Percentiles rank a stretch among this genome's conserved stretches.
These are phyloP conservation scores for Chloroclysta siterata DNA, from an alignment of 2,888 invertebrate genomes.

Conservation along the genomic window DNA sequence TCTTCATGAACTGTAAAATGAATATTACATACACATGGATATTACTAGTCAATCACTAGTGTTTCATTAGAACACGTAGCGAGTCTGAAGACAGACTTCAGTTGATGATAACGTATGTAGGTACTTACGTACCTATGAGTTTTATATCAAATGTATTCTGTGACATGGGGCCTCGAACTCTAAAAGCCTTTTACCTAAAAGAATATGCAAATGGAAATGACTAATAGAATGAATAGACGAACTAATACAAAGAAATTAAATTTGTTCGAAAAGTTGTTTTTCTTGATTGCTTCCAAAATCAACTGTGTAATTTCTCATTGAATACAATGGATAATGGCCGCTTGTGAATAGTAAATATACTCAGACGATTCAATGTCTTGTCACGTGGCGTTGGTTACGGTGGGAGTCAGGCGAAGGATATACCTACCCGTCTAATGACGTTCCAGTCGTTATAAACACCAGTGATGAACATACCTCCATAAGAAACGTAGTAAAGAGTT, in stretches of 20 bases:
- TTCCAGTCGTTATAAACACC: conserved; percentile 15
- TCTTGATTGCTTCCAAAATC: conserved; percentile 11
- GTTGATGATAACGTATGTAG: not conserved
- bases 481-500: conserved; percentile 13
- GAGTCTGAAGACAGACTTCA: too few species aligned
- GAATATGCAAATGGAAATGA: conserved; percentile 1
- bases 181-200: not conserved
- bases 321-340: conserved; percentile 35
- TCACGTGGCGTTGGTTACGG: conserved; percentile 30
- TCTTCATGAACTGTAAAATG: too few species aligned
- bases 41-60: too few species aligned
- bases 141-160: not conserved
- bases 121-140: too few species aligned
- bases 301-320: conserved; percentile 18
- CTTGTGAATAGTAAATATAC: conserved; percentile 19
- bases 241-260: not conserved
- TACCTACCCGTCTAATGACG: not conserved
- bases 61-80: too few species aligned
- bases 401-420: conserved; percentile 29
- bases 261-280: not conserved
- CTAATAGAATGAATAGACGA: not conserved
- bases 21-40: too few species aligned
- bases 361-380: conserved; percentile 19
- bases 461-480: conserved; percentile 2
- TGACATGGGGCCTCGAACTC: not conserved